Evolutionary conservation across 1,140 invertebrate genomes (phyloP), one percentile per base, ranked within the genome.

Genomic region (Adelges cooleyi): DNA sequence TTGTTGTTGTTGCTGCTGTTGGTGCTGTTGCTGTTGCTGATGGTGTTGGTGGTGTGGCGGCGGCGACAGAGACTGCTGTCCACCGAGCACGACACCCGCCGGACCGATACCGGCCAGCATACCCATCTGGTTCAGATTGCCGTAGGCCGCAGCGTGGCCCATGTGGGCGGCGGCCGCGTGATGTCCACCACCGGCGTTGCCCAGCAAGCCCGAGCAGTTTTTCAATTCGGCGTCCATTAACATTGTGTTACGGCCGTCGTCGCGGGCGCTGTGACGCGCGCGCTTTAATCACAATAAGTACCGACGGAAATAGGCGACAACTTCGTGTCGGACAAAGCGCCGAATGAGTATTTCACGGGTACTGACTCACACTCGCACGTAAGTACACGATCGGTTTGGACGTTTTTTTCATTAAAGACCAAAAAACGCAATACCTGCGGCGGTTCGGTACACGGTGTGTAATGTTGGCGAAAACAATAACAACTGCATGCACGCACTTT

Each of bases 1-100:
- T 67, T 71, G 79, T 15, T 70, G 71, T 25, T 77, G 77, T 36
- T 80, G 80, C 48, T 78, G 77, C 23, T 75, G 73, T 17, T 74
- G 73, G 20, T 56, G 53, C 29, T 56, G 53, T n/a, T 56, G 53
- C 53, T 36, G 36, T 18, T 56, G 53, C 29, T 56, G 53, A 3
- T 56, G 53, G 11, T 36, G 77, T 68, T 70, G 70, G 20, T 66
- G 72, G 0, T 72, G 72, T 0, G 73, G 72, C 0, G 67, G 70
- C 67, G 80, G 72, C 66, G 78, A 74, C 65, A 53, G 23, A 23
- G 65, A 23, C 18, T 66, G 65, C 6, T 66, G 51, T 1, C 54
- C 54, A 17, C 54, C 54, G n/a, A 59, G 40, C n/a, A 59, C 54
- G 13, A 56, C 53, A 15, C 53, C 53, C 38, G 53, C 38, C 10